Conservation (phyloP, 2,113 vertebrate genomes). For the Silurus asotus region DNA sequence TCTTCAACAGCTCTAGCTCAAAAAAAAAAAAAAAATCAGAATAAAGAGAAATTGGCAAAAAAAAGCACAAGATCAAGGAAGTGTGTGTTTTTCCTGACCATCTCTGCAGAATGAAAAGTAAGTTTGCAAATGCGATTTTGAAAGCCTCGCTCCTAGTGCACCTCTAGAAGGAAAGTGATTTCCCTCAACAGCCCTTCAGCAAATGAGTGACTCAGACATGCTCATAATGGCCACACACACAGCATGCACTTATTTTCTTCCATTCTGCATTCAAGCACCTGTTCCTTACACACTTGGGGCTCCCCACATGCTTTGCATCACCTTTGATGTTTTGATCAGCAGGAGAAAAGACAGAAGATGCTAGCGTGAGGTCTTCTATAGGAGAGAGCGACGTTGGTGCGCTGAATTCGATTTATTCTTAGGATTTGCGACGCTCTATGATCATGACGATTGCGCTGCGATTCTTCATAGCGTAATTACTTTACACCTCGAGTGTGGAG, state of each 20-base stretch:
- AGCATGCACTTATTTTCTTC: slow-evolving; percentile 6
- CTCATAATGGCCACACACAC: slow-evolving; percentile 6
- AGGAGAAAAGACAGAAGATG: not conserved
- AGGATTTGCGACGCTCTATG: not conserved
- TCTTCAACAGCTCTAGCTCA: not conserved
- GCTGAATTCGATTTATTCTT: not conserved
- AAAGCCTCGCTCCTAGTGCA: not conserved
- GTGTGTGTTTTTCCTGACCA: not conserved
- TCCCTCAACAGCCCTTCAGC: not conserved
- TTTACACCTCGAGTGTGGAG: not conserved
- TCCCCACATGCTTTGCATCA: slow-evolving; percentile 8
- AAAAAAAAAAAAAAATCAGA: not conserved
- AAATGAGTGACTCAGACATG: slow-evolving; percentile 13
- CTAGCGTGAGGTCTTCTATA: not conserved
- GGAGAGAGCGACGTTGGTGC: not conserved
- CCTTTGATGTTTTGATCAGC: slow-evolving; percentile 31
- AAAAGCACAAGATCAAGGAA: not conserved
- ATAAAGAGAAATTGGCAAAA: not conserved
- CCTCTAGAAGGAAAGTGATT: not conserved
- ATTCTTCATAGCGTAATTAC: not conserved
- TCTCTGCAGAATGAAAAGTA: not conserved
- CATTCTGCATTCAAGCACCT: slow-evolving; percentile 2
- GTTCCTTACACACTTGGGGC: not conserved
- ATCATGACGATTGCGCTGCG: not conserved
- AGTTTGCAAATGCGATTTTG: not conserved